These are phyloP conservation scores for Tanaodytes sp. DNA, from an alignment of 2,888 invertebrate species.

Conservation along the genomic window DNA sequence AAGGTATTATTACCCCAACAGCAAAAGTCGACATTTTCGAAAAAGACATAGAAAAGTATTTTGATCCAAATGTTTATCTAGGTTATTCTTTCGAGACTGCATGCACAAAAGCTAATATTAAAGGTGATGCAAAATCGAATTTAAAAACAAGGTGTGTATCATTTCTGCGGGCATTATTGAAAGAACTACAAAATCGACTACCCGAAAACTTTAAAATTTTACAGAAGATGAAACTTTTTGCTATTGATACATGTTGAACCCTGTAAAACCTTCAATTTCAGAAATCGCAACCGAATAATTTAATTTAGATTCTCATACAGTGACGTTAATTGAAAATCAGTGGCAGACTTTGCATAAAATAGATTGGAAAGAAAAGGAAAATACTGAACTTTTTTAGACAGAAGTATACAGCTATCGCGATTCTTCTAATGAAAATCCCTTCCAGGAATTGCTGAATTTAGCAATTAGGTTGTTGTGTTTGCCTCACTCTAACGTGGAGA, in stretches of 20 bases:
- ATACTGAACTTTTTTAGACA: conserved; percentile 37
- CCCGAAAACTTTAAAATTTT: conserved; percentile 38
- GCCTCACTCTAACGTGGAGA: conserved; percentile 51
- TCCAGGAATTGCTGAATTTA: conserved; percentile 36
- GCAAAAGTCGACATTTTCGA: background rate
- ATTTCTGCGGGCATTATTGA: conserved; percentile 32
- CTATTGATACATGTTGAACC: too few relatives aligned
- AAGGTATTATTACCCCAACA: conserved; percentile 11
- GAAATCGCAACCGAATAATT: too few relatives aligned
- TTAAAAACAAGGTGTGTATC: conserved; percentile 21
- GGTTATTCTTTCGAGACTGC: background rate
- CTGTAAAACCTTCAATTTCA: too few relatives aligned
- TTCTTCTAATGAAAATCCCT: conserved; percentile 42
- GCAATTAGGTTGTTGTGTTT: conserved; percentile 48
- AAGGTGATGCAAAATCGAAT: background rate
- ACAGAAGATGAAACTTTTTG: conserved; percentile 39
- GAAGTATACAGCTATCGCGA: conserved; percentile 42
- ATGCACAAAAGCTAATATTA: conserved; percentile 28
- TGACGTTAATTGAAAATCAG: conserved; percentile 20
- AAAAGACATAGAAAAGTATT: background rate
- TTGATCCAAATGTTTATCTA: background rate
- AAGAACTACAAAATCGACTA: conserved; percentile 37
- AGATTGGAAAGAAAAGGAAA: conserved; percentile 24
- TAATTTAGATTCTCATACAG: too few relatives aligned
- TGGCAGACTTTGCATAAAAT: conserved; percentile 27